A percentile compares a stretch with the other conserved stretches of the same genome.
Conservation (phyloP, 2,113 vertebrate genomes). For the Pardalotus punctatus region DNA sequence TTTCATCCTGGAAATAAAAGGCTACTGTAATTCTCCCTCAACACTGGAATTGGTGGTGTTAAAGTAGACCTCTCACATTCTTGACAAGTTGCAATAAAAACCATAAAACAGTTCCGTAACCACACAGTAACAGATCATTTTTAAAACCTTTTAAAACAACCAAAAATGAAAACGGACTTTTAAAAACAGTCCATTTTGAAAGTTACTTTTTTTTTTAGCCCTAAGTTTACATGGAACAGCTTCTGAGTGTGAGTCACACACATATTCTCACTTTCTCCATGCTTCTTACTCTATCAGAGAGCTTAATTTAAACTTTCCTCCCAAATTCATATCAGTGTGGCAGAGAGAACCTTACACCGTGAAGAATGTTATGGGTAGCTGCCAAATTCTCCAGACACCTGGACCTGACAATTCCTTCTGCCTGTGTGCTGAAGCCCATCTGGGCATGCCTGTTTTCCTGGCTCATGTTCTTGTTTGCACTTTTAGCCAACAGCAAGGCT, state of each 20-base stretch:
- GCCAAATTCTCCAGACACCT: background rate
- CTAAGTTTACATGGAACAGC: background rate
- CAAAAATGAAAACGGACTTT: background rate
- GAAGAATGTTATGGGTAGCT: background rate
- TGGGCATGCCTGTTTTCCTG: background rate
- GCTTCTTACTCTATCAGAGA: background rate
- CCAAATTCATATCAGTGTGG: background rate
- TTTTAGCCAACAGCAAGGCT: background rate
- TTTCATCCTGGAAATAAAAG: background rate
- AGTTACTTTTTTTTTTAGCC: background rate
- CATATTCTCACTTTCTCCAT: background rate
- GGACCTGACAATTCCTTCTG: background rate
- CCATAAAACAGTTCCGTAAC: background rate
- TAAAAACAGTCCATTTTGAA: background rate
- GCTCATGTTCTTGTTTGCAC: background rate
- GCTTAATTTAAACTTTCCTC: background rate
- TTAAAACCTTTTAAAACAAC: background rate
- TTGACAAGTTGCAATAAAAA: background rate
- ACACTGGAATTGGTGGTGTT: background rate
- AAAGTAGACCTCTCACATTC: background rate
- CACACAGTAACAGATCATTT: background rate
- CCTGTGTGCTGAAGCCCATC: background rate
- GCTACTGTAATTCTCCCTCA: background rate
- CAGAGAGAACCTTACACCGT: background rate
- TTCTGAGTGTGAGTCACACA: background rate